Evolutionary conservation across 2,888 invertebrate species (phyloP).

Genomic region (Yponomeuta sedellus): DNA sequence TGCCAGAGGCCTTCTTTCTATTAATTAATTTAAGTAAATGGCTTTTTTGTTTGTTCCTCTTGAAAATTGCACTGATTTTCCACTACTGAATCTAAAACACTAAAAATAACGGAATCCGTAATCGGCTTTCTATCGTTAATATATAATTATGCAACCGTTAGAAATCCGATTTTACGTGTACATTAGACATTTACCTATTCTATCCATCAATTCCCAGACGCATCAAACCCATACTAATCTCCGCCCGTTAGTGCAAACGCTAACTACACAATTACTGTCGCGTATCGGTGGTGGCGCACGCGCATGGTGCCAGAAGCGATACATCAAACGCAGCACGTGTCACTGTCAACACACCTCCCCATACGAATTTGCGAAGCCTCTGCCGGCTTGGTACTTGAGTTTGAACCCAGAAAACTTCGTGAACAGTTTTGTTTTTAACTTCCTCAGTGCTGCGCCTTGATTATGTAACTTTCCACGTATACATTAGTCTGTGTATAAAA

Average conservation of each 20-base stretch:
- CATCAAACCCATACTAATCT: not conserved
- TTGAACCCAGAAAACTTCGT: not conserved
- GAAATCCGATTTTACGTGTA: too few relatives aligned
- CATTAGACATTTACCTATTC: not conserved
- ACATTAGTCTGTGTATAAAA: too few relatives aligned
- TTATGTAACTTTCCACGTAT: too few relatives aligned
- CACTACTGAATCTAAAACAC: too few relatives aligned
- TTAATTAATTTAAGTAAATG: too few relatives aligned
- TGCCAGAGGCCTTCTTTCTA: too few relatives aligned
- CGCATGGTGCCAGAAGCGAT: not conserved
- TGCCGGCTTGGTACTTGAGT: not conserved
- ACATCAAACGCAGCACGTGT: not conserved
- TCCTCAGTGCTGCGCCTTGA: too few relatives aligned
- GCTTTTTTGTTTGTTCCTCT: too few relatives aligned
- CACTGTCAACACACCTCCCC: not conserved
- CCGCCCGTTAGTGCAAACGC: not conserved
- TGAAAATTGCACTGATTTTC: too few relatives aligned
- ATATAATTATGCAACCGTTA: not conserved
- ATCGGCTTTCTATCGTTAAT: not conserved
- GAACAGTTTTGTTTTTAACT: too few relatives aligned
- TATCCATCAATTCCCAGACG: not conserved
- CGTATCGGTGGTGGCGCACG: not conserved
- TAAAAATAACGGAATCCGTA: too few relatives aligned
- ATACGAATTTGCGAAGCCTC: not conserved
- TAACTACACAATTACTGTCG: not conserved